A percentile compares a stretch with the other conserved stretches of the same genome.
phyloP scores from a whole-genome alignment of 2,888 invertebrate species.

The Caenorhabditis drosophilae region DNA sequence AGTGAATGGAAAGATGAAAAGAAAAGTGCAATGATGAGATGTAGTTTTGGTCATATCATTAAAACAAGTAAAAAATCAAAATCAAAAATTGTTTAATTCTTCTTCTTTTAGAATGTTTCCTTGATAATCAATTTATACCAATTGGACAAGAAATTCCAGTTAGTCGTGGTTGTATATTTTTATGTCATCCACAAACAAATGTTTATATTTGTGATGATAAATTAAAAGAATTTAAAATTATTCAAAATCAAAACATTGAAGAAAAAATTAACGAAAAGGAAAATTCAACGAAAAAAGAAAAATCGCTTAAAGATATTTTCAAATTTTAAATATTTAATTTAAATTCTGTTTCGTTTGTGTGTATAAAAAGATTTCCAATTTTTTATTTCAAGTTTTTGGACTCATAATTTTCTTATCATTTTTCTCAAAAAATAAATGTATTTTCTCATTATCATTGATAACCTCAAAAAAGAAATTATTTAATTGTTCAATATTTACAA shows the following conservation, averaged over 20 bases:
- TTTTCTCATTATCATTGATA: not conserved
- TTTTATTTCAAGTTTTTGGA: no score
- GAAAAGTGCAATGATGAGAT: slow-evolving; percentile 36
- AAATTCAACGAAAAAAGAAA: no score
- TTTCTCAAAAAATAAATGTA: not conserved
- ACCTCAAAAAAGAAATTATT: slow-evolving; percentile 1
- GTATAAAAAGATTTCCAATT: no score
- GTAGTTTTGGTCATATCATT: slow-evolving; percentile 37
- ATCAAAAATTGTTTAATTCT: no score
- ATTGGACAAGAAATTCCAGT: slow-evolving; percentile 47
- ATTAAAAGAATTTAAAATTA: slow-evolving; percentile 37
- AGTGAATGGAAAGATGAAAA: slow-evolving; percentile 32
- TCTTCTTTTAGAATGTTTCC: slow-evolving; percentile 34
- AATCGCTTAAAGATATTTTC: slow-evolving; percentile 21
- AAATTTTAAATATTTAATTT: slow-evolving; percentile 12
- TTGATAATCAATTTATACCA: slow-evolving; percentile 28
- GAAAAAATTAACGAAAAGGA: slow-evolving; percentile 1
- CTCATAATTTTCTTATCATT: no score
- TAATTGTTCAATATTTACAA: not conserved
- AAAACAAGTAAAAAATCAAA: slow-evolving; percentile 32
- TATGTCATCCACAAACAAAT: slow-evolving; percentile 49
- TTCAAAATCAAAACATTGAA: not conserved
- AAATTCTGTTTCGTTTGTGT: no score
- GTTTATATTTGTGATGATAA: slow-evolving; percentile 47
- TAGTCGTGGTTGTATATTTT: slow-evolving; percentile 44